Conservation (phyloP, 2,113 vertebrate genomes). For the Clarias gariepinus region DNA sequence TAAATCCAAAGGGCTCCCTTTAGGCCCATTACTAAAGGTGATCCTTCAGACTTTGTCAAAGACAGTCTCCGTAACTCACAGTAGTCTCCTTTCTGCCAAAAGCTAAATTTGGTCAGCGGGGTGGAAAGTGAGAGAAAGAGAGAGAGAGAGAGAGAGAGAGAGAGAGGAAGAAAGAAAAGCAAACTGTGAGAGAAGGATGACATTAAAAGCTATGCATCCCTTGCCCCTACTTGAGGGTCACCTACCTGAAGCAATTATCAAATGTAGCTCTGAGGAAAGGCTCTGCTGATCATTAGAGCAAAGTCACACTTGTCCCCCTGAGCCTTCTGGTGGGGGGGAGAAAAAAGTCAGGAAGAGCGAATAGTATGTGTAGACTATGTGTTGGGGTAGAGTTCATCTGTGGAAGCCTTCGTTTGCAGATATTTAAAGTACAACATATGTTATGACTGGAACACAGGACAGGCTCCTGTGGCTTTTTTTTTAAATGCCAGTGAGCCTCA, state of each 20-base stretch:
- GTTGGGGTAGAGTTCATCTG: constrained; percentile 42
- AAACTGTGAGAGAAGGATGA: constrained; percentile 48
- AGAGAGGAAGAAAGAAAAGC: constrained; percentile 1
- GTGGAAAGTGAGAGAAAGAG: constrained; percentile 41
- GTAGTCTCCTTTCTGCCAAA: constrained; percentile 49
- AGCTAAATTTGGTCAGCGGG: constrained; percentile 63
- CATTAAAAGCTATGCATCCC: constrained; percentile 65
- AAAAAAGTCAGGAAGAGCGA: constrained; percentile 1
- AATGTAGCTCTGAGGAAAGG: constrained; percentile 60
- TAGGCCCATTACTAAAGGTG: constrained; percentile 68
- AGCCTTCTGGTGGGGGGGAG: constrained; percentile 32
- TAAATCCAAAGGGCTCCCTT: constrained; percentile 59
- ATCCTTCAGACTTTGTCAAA: constrained; percentile 61
- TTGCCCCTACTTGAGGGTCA: constrained; percentile 67
- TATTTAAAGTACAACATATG: constrained; percentile 32
- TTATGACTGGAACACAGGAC: constrained; percentile 27
- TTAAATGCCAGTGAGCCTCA: constrained; percentile 53
- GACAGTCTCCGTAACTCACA: constrained; percentile 58
- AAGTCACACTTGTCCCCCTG: constrained; percentile 52
- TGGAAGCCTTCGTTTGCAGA: constrained; percentile 25
- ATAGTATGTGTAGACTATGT: constrained; percentile 28
- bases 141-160: constrained; percentile 40
- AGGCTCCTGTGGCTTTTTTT: constrained; percentile 41
- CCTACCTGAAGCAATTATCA: constrained; percentile 65
- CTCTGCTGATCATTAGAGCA: constrained; percentile 59